Evolutionary conservation across 2,113 vertebrate genomes (phyloP).

Genomic region (Columba livia): DNA sequence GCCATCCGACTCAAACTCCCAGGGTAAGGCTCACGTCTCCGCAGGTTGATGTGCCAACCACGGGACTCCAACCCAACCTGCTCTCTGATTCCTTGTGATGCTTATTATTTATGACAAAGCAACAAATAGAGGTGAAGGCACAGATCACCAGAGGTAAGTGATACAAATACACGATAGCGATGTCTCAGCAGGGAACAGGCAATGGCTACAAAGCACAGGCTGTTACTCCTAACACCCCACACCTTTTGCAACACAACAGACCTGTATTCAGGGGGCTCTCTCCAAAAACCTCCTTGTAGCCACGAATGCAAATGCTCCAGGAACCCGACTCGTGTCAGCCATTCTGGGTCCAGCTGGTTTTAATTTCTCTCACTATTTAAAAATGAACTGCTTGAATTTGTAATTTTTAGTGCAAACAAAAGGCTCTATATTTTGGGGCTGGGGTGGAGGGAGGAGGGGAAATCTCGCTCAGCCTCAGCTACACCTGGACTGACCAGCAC

Average conservation of each 20-base stretch:
- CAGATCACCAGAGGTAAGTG: neutral
- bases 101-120: neutral
- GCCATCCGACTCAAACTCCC: neutral
- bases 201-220: neutral
- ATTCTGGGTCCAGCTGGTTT: constrained; percentile 10
- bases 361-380: neutral
- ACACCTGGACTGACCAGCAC: neutral
- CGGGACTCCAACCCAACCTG: neutral
- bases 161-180: neutral
- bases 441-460: neutral
- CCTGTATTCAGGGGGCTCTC: neutral
- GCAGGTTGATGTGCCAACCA: rapidly evolving
- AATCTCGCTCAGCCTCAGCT: neutral
- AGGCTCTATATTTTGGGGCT: neutral
- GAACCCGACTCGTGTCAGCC: neutral
- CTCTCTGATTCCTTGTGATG: neutral
- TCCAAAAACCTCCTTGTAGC: neutral
- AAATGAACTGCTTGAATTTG: constrained; percentile 5
- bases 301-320: neutral
- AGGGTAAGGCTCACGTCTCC: neutral
- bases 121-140: neutral
- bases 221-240: neutral
- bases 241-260: neutral
- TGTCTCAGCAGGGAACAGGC: neutral
- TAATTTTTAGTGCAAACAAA: constrained; percentile 32